These are phyloP conservation scores for Dendroctonus valens DNA, from an alignment of 1,140 invertebrate genomes.

Conservation along the genomic window DNA sequence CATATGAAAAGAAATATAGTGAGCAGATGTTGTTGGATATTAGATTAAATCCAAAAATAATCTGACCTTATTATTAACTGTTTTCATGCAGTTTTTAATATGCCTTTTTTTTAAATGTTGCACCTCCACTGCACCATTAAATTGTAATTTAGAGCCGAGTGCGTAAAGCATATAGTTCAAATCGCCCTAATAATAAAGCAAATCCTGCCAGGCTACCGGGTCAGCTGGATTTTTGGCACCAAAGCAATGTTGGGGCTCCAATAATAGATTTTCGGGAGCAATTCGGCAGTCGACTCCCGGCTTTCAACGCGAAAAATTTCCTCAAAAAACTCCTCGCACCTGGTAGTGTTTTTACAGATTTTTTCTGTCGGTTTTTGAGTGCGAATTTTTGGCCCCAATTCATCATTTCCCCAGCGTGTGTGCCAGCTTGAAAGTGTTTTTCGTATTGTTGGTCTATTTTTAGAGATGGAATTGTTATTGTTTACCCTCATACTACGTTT, in stretches of 20 bases:
- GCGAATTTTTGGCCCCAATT: too few species aligned
- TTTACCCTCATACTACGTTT: neutral
- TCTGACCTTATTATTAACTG: too few species aligned
- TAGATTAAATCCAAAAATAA: too few species aligned
- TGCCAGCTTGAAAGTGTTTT: neutral
- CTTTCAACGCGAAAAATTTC: slow-evolving; percentile 32
- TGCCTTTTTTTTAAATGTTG: too few species aligned
- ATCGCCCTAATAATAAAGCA: slow-evolving; percentile 10
- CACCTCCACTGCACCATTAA: neutral
- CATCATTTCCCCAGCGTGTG: too few species aligned
- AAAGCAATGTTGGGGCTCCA: slow-evolving; percentile 6
- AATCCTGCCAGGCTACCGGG: neutral
- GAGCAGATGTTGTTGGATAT: too few species aligned
- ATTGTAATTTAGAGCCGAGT: neutral
- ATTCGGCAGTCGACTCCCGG: slow-evolving; percentile 29
- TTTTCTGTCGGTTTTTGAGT: too few species aligned
- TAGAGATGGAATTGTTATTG: slow-evolving; percentile 12
- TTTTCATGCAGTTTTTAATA: too few species aligned
- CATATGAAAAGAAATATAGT: too few species aligned
- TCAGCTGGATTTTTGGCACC: slow-evolving; percentile 29
- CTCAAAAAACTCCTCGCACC: slow-evolving; percentile 5
- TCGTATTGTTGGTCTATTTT: slow-evolving; percentile 7
- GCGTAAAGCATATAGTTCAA: neutral
- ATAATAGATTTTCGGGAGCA: slow-evolving; percentile 30
- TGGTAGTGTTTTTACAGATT: neutral